Evolutionary conservation across 2,888 invertebrate genomes (phyloP).

Genomic region (Deilephila porcellus): DNA sequence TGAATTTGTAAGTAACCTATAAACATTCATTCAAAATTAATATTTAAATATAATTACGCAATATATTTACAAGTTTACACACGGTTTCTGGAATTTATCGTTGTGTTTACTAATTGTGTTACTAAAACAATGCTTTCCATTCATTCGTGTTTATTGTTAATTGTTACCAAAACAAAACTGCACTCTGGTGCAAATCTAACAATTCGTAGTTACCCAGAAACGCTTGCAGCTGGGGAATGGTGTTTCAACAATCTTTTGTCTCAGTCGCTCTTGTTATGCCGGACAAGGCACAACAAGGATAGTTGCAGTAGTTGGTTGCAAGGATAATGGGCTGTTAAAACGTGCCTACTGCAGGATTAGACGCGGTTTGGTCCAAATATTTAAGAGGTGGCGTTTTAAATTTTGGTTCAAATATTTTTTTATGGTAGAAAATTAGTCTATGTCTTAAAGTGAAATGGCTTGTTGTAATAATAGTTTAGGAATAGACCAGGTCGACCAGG

Average conservation of each 20-base stretch:
- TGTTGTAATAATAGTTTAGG: no score
- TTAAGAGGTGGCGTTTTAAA: not conserved
- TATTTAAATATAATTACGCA: not conserved
- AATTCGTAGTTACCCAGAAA: conserved; percentile 25
- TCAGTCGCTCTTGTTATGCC: not conserved
- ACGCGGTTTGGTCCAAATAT: not conserved
- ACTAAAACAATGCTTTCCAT: not conserved
- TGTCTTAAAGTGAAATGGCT: no score
- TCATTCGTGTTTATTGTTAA: not conserved
- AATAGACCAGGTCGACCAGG: no score
- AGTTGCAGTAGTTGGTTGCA: not conserved
- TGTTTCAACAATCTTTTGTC: conserved; percentile 24
- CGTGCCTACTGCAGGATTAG: conserved; percentile 24
- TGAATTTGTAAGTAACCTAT: no score
- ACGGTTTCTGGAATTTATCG: not conserved
- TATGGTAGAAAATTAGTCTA: not conserved
- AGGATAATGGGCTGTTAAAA: conserved; percentile 26
- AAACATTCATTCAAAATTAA: no score
- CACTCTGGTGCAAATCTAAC: not conserved
- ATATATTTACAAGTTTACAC: not conserved
- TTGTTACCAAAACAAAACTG: conserved; percentile 8
- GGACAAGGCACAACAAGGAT: not conserved
- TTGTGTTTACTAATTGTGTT: not conserved
- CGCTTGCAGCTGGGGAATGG: conserved; percentile 19
- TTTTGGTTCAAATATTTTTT: not conserved